phyloP scores from a whole-genome alignment of 2,797 vertebrate genomes.

The Rhodeus uyekii region DNA sequence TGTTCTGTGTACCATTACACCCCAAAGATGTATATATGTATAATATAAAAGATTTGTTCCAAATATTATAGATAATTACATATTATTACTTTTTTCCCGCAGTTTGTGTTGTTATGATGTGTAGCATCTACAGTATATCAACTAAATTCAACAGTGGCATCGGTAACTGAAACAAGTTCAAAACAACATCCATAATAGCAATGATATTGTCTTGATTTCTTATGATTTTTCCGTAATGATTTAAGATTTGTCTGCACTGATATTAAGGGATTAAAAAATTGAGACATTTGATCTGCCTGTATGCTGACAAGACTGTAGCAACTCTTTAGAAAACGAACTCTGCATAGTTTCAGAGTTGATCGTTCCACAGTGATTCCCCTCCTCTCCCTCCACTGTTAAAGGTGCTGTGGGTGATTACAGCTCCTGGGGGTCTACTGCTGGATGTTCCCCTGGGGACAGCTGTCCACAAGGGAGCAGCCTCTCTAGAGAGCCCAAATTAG shows the following conservation, averaged over 20 bases:
- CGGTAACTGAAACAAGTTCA: too few species aligned
- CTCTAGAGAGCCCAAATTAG: constrained; percentile 58
- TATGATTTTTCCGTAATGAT: too few species aligned
- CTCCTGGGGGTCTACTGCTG: constrained; percentile 43
- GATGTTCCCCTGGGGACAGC: constrained; percentile 47
- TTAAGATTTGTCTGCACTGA: neutral
- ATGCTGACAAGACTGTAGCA: neutral
- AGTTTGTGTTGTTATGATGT: too few species aligned
- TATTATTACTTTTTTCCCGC: too few species aligned
- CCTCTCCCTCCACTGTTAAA: constrained; percentile 23
- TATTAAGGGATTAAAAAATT: neutral
- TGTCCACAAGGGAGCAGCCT: constrained; percentile 50
- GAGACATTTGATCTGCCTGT: neutral
- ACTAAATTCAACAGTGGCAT: too few species aligned
- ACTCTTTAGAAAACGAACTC: constrained; percentile 16
- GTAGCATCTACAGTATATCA: too few species aligned
- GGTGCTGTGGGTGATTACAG: constrained; percentile 44
- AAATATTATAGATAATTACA: too few species aligned
- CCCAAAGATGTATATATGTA: too few species aligned
- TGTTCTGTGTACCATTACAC: too few species aligned
- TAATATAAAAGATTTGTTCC: too few species aligned
- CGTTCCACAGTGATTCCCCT: constrained; percentile 10
- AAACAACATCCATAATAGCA: too few species aligned
- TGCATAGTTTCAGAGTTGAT: neutral
- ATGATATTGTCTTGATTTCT: too few species aligned